Evolutionary conservation across 2,797 vertebrate genomes (phyloP).

Genomic region (Synaphobranchus kaupii): DNA sequence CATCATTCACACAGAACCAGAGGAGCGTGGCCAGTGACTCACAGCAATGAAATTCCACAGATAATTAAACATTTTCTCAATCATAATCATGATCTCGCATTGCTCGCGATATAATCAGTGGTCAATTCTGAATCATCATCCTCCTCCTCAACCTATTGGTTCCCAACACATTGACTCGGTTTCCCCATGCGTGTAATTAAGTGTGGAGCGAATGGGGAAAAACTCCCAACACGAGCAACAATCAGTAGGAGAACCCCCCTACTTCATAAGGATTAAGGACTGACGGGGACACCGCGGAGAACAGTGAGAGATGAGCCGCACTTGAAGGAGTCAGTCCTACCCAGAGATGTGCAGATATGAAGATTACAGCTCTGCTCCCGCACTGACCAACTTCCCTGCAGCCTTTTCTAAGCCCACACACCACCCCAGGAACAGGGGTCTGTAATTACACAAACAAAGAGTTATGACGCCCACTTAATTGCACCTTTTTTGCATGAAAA

Average conservation of each 20-base stretch:
- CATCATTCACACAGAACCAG: not conserved
- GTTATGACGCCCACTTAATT: conserved; percentile 61
- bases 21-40: not conserved
- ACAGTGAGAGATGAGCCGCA: not conserved
- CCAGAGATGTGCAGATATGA: not conserved
- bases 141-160: not conserved
- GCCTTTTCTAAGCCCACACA: conserved; percentile 15
- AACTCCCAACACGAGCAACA: not conserved
- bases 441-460: conserved; percentile 61
- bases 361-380: not conserved
- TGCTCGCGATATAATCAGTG: not conserved
- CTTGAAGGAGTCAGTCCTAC: not conserved
- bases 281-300: not conserved
- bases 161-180: not conserved
- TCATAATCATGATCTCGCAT: not conserved
- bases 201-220: not conserved
- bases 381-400: not conserved
- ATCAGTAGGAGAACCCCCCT: not conserved
- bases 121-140: not conserved
- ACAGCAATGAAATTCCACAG: not conserved
- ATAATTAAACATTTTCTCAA: not conserved
- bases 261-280: not conserved
- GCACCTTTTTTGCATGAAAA: conserved; percentile 56
- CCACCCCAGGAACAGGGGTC: conserved; percentile 43
- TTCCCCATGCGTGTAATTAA: not conserved